A percentile compares a stretch with the other conserved stretches of the same genome.
phyloP scores from a whole-genome alignment of 2,888 invertebrate species.

The Prosopocoilus inquinatus region DNA sequence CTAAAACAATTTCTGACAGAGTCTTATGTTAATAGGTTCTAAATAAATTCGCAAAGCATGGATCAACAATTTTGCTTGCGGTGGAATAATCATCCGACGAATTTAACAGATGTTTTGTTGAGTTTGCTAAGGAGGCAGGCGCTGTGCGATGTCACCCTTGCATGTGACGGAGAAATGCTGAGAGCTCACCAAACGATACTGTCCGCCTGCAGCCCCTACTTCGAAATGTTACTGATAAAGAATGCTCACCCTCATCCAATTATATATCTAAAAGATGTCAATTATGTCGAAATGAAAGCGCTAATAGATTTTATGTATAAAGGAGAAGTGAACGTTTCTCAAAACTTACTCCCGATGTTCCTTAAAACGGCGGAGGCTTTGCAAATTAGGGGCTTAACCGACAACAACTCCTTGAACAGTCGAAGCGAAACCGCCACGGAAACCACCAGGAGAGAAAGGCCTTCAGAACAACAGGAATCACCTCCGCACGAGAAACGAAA shows the following conservation, averaged over 20 bases:
- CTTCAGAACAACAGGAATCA: constrained; percentile 38
- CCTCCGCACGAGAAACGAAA: constrained; percentile 59
- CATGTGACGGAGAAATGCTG: constrained; percentile 86
- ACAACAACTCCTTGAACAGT: constrained; percentile 68
- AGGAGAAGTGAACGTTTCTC: constrained; percentile 77
- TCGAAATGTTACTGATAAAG: constrained; percentile 87
- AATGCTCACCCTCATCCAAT: constrained; percentile 89
- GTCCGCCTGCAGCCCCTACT: constrained; percentile 92
- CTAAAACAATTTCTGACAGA: constrained; percentile 4
- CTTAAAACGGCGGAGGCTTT: constrained; percentile 89
- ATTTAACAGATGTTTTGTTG: constrained; percentile 86
- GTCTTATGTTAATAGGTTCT: constrained; percentile 18
- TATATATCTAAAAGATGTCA: constrained; percentile 90
- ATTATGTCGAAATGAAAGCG: constrained; percentile 85
- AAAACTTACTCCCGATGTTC: constrained; percentile 87
- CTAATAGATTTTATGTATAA: constrained; percentile 92
- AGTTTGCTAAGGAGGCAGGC: constrained; percentile 85
- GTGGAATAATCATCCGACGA: constrained; percentile 93
- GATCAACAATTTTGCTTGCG: constrained; percentile 88
- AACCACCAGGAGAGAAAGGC: constrained; percentile 34
- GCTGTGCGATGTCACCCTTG: constrained; percentile 89
- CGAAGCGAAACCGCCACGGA: constrained; percentile 36
- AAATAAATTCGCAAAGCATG: constrained; percentile 16
- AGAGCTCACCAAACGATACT: constrained; percentile 92
- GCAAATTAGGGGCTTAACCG: constrained; percentile 85